Evolutionary conservation across 2,797 vertebrate species (phyloP).

Genomic region (Urosaurus nigricauda): DNA sequence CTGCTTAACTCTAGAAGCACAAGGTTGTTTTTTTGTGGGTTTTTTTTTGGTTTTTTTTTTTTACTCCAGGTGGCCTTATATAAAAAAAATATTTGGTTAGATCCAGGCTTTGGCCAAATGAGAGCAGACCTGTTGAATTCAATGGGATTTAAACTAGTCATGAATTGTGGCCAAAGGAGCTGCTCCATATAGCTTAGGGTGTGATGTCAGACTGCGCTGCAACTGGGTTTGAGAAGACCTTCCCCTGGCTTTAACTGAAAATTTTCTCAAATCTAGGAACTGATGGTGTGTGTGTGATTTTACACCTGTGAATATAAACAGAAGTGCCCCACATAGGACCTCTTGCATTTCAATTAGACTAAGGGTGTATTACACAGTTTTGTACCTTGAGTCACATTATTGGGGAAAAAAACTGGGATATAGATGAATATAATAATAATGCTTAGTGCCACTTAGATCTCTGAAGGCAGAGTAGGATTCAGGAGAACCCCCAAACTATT

Average conservation of each 20-base stretch:
- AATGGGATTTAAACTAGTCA: not conserved
- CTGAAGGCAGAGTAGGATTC: too few species aligned
- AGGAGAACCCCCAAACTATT: too few species aligned
- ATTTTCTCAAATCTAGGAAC: not conserved
- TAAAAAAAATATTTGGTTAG: not conserved
- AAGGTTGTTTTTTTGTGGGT: too few species aligned
- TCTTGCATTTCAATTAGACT: not conserved
- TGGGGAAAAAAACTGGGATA: too few species aligned
- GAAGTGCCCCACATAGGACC: not conserved
- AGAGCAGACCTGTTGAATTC: not conserved
- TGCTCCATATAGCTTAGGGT: not conserved
- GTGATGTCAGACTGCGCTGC: not conserved
- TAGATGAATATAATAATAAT: too few species aligned
- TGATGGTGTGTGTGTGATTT: not conserved
- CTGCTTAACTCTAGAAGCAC: not conserved
- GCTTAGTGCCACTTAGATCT: too few species aligned
- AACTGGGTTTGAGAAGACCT: not conserved
- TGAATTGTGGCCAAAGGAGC: not conserved
- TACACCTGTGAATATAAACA: not conserved
- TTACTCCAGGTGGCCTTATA: not conserved
- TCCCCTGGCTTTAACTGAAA: not conserved
- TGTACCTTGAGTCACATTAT: too few species aligned
- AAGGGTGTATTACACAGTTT: too few species aligned
- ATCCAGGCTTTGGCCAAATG: not conserved
- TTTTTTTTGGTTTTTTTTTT: too few species aligned